Percentiles rank a stretch among this genome's conserved stretches.
Evolutionary conservation across 2,113 vertebrate species (phyloP).

Genomic region (Rousettus leschenaultii): DNA sequence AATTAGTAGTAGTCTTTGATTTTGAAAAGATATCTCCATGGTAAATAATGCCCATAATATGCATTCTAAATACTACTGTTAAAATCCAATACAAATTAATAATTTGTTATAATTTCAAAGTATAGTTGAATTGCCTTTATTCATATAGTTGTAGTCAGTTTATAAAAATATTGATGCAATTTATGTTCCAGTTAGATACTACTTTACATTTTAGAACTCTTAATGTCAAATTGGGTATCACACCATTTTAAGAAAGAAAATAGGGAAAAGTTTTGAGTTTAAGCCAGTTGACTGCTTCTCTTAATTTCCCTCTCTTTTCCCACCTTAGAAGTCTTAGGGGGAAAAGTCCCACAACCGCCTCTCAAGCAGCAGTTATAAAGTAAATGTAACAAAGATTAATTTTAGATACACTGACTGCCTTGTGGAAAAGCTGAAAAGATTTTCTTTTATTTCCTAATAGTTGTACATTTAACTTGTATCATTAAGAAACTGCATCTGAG

Average conservation of each 20-base stretch:
- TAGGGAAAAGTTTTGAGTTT: not conserved
- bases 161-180: not conserved
- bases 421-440: not conserved
- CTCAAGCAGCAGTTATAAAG: not conserved
- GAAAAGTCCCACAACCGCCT: not conserved
- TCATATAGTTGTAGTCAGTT: not conserved
- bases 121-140: not conserved
- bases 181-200: not conserved
- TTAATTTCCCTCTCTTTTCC: not conserved
- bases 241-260: not conserved
- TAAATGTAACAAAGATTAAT: not conserved
- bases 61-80: slow-evolving; percentile 20
- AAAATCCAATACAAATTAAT: slow-evolving; percentile 23
- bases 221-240: not conserved
- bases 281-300: not conserved
- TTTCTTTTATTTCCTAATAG: not conserved
- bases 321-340: not conserved
- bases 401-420: slow-evolving; percentile 1
- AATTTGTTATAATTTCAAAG: slow-evolving; percentile 28
- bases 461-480: not conserved
- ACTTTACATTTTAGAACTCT: not conserved
- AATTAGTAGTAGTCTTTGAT: not conserved
- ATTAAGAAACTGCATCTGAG: slow-evolving; percentile 16
- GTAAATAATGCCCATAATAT: not conserved
- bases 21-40: slow-evolving; percentile 22